phyloP scores from a whole-genome alignment of 1,140 invertebrate genomes.

The Achroia grisella region DNA sequence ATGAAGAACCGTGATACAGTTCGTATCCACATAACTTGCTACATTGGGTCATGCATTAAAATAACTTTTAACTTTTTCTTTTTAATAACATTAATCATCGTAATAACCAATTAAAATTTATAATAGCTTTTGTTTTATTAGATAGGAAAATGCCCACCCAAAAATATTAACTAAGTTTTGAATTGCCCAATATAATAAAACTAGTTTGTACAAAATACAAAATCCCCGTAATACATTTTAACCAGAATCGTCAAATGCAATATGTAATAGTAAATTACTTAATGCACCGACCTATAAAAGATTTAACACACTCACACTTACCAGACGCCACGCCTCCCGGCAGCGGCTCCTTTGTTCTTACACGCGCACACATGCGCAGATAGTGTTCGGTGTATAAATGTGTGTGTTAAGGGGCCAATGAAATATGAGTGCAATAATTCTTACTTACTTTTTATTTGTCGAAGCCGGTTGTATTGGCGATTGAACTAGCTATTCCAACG shows the following conservation, averaged over 20 bases:
- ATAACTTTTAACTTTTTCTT: too few species aligned
- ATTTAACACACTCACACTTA: conserved; percentile 56
- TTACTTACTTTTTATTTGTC: conserved; percentile 56
- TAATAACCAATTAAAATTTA: too few species aligned
- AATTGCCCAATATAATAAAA: too few species aligned
- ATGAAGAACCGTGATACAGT: too few species aligned
- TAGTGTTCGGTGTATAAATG: conserved; percentile 11
- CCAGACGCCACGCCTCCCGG: conserved; percentile 32
- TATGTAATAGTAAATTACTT: conserved; percentile 67
- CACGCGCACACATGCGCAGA: conserved; percentile 44
- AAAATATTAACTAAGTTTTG: too few species aligned
- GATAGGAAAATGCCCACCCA: too few species aligned
- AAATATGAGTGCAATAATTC: conserved; percentile 52
- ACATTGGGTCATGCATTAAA: too few species aligned
- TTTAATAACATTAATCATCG: too few species aligned
- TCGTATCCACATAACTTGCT: too few species aligned
- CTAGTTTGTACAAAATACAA: too few species aligned
- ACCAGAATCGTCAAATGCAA: conserved; percentile 48
- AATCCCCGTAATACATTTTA: conserved; percentile 13
- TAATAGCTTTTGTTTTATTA: too few species aligned
- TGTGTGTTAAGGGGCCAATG: conserved; percentile 36
- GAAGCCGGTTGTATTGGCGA: conserved; percentile 27
- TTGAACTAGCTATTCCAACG: conserved; percentile 14
- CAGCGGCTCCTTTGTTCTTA: conserved; percentile 45
- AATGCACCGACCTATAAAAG: conserved; percentile 70